Evolutionary conservation across 2,797 vertebrate genomes (phyloP), one percentile per base, ranked within the genome.

Genomic region (Hoplostethus mediterraneus): DNA sequence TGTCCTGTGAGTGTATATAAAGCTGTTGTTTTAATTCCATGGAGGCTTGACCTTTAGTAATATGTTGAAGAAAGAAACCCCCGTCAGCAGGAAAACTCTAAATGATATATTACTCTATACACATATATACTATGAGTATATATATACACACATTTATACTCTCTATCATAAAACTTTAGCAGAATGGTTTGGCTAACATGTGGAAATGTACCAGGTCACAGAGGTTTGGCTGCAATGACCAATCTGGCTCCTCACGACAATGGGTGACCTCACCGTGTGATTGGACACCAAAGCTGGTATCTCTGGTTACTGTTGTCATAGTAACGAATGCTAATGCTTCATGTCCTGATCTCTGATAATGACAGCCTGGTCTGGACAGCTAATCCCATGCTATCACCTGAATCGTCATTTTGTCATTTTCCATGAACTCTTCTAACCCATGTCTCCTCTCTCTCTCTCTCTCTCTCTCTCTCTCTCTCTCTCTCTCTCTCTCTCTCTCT

Each of bases 231-330:
- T 72, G 71, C 74, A 76, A 85, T 72, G 61, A 75, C 38, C 67
- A 80, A 89, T 89, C 84, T 89, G 86, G 82, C 83, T 91, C 75
- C 68, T 45, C 56, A 63, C 81, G 79, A 85, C 77, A 85, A 85
- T 64, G 67, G 69, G 68, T 88, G 81, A 91, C 87, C 85, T 91
- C 90, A 83, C 76, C 17, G 28, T 89, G 83, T 60, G 78, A 89
- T 62, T 87, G 83, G 85, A 82, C 79, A 76, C 67, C 68, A 73
- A 68, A 30, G 55, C 56, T 4, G 21, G 77, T 88, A 79, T 90
- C 90, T 92, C 87, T 84, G 82, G 91, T 92, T 89, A 89, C 89
- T 6, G 80, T 91, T 54, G 82, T 83, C 85, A 48, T 75, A 81
- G 91, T 81, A 88, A 88, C 89, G 9, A 73, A 83, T 16, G 52